phyloP scores from a whole-genome alignment of 2,888 invertebrate genomes.

The Romanomermis culicivorax region DNA sequence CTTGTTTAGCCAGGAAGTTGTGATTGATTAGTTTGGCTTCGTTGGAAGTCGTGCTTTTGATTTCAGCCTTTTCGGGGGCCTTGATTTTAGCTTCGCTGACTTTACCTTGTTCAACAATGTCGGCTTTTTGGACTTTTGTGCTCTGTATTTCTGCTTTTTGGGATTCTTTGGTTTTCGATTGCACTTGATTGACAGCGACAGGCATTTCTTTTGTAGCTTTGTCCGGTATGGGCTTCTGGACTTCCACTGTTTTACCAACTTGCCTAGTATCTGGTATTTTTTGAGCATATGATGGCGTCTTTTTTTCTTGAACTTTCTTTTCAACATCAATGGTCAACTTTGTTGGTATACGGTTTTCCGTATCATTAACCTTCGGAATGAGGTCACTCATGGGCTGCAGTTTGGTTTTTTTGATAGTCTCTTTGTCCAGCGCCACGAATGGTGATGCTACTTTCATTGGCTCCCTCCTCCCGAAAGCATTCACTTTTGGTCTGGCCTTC shows the following conservation, averaged over 20 bases:
- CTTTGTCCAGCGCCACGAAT: neutral
- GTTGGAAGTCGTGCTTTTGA: neutral
- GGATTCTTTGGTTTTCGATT: neutral
- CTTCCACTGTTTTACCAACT: neutral
- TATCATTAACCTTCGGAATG: no score
- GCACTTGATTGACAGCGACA: no score
- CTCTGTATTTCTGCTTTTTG: conserved; percentile 3
- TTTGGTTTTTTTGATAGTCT: neutral
- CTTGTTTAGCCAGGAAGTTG: neutral
- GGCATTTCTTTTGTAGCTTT: no score
- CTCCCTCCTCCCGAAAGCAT: neutral
- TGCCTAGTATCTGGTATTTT: no score
- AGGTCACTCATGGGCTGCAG: neutral
- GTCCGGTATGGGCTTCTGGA: no score
- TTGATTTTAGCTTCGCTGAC: neutral
- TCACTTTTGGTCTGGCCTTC: no score
- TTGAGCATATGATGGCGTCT: no score
- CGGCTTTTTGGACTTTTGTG: neutral
- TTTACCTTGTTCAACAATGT: neutral
- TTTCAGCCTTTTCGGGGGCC: neutral
- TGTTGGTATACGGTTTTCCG: no score
- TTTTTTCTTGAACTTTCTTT: no score
- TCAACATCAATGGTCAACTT: no score
- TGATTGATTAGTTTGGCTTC: neutral
- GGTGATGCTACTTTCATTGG: neutral